Base-by-base conservation (phyloP, 2,888 invertebrate species). In the Orthosia gracilis region DNA sequence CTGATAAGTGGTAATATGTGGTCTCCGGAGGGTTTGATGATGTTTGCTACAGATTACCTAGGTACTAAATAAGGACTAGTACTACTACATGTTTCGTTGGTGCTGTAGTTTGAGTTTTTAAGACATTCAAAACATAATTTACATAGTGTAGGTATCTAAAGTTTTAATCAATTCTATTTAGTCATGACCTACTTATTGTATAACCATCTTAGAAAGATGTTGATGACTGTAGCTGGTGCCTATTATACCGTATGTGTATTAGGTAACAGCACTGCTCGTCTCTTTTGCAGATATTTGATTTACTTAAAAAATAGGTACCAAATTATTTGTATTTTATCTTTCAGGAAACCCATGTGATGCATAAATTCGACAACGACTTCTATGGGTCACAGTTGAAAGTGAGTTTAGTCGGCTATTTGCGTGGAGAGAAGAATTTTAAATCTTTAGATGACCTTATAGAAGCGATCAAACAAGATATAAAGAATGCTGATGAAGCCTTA, bases 281-380 rank as follows among this genome's bases (percentile, higher is more conserved):
- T 9, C 50, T 50, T 18, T 50, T 50, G 18, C 4, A 9, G 9
- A n/a, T 18, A 52, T n/a, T 18, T 7, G 7, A 40, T 40, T 40
- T 40, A 9, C 40, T 7, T 31, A 31, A 31, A 7, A 31, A 7
- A 31, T 7, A 31, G 31, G 31, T 31, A 31, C 5, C 9, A 40
- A 7, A 40, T 40, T 40, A 40, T 9, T 0, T 55, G 3, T 40
- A n/a, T 57, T 0, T 21, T 15, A 2, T 13, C 5, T 47, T 97
- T 69, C 94, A 98, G 98, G 99, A 99, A 97, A 98, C 99, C 0
- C 99, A 99, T 91, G 97, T 99, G 64, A 95, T 99, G 83, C 98
- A 99, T 89, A 95, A 97, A 78, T 99, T 98, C 91, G 96, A 97
- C 47, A 91, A 96, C 59, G 99, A 99, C 94, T 98, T 99, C 89